phyloP scores from a whole-genome alignment of 2,888 invertebrate species.

The Busseola fusca region DNA sequence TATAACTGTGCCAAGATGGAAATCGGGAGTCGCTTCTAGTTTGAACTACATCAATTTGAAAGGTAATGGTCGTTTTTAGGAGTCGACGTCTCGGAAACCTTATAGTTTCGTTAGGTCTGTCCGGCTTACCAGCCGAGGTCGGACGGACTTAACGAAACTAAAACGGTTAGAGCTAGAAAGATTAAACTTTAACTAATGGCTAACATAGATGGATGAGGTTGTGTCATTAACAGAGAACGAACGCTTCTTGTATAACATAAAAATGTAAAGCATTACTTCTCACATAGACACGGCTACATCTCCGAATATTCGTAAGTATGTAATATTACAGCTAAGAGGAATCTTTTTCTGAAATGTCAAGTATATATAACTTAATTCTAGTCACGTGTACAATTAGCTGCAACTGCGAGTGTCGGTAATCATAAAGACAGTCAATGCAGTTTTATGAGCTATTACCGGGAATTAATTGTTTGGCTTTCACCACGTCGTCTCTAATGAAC shows the following conservation, averaged over 20 bases:
- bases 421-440: slow-evolving; percentile 23
- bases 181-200: too few relatives aligned
- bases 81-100: too few relatives aligned
- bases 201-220: not conserved
- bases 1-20: slow-evolving; percentile 93
- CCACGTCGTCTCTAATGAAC: slow-evolving; percentile 15
- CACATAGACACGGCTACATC: not conserved
- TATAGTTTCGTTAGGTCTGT: too few relatives aligned
- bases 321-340: not conserved
- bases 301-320: not conserved
- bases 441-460: slow-evolving; percentile 40
- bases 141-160: too few relatives aligned
- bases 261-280: not conserved
- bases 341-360: slow-evolving; percentile 27
- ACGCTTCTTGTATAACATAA: not conserved
- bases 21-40: slow-evolving; percentile 92
- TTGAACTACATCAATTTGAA: slow-evolving; percentile 92
- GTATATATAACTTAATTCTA: slow-evolving; percentile 12
- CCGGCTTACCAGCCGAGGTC: too few relatives aligned
- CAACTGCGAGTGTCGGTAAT: not conserved
- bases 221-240: not conserved
- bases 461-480: slow-evolving; percentile 49
- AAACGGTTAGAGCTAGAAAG: too few relatives aligned
- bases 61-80: slow-evolving; percentile 80
- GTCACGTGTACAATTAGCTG: slow-evolving; percentile 6